Percentiles rank a stretch among this genome's conserved stretches.
These are phyloP conservation scores for Drosophila gunungcola DNA, from an alignment of 1,140 invertebrate species.

Conservation along the genomic window DNA sequence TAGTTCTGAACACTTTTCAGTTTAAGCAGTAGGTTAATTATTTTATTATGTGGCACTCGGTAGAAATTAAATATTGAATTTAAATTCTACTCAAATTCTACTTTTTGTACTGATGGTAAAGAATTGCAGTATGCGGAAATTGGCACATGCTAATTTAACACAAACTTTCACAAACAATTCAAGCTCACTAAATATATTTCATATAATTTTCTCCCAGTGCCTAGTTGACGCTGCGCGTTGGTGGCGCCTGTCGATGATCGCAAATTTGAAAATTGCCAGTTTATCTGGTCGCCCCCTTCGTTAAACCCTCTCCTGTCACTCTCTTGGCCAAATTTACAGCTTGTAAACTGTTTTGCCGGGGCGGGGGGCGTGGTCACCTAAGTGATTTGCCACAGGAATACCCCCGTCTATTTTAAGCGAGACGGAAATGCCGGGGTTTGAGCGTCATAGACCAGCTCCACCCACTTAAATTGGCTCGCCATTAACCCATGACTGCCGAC, in stretches of 20 bases:
- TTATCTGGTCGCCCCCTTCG: constrained; percentile 32
- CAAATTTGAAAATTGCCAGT: constrained; percentile 78
- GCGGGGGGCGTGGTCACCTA: constrained; percentile 67
- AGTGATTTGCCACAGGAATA: constrained; percentile 66
- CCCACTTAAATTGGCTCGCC: constrained; percentile 32
- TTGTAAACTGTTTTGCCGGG: constrained; percentile 34
- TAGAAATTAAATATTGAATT: too few relatives aligned
- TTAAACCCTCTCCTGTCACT: background rate
- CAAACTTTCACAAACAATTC: too few relatives aligned
- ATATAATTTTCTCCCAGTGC: constrained; percentile 8
- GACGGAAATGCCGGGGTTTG: constrained; percentile 39
- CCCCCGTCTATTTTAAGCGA: constrained; percentile 1
- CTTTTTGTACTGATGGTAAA: too few relatives aligned
- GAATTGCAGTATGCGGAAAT: too few relatives aligned
- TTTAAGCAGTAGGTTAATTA: too few relatives aligned
- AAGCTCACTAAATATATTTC: too few relatives aligned
- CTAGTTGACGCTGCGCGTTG: constrained; percentile 55
- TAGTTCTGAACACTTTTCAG: too few relatives aligned
- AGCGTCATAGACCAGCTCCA: constrained; percentile 19
- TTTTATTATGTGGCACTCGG: too few relatives aligned
- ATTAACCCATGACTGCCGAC: constrained; percentile 27
- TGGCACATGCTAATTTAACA: too few relatives aligned
- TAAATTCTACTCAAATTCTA: too few relatives aligned
- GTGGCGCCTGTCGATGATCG: constrained; percentile 67
- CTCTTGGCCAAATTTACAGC: constrained; percentile 40